These are phyloP conservation scores for Acronicta leporina DNA, from an alignment of 2,888 invertebrate genomes.

Conservation along the genomic window DNA sequence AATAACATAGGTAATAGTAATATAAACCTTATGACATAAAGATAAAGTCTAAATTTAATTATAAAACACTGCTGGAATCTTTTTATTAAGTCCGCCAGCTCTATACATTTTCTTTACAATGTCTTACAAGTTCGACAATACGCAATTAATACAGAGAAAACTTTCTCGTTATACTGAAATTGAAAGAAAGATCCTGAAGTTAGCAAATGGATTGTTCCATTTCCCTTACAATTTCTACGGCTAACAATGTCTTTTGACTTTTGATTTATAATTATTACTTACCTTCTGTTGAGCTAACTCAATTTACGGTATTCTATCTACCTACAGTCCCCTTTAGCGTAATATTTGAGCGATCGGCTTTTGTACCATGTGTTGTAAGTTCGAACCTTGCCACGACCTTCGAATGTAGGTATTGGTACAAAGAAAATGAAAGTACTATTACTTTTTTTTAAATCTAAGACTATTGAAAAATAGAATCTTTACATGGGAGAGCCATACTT, in stretches of 20 bases:
- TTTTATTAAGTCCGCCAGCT: constrained; percentile 39
- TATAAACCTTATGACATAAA: not conserved
- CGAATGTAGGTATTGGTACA: too few species aligned
- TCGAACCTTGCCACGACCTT: too few species aligned
- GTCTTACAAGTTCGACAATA: constrained; percentile 60
- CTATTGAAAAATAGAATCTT: too few species aligned
- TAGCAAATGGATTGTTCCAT: constrained; percentile 50
- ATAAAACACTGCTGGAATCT: constrained; percentile 1
- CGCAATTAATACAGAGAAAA: constrained; percentile 66
- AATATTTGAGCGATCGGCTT: too few species aligned
- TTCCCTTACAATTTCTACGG: constrained; percentile 45
- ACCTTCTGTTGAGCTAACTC: constrained; percentile 47
- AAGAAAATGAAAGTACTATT: too few species aligned
- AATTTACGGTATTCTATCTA: too few species aligned
- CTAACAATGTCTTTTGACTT: constrained; percentile 62
- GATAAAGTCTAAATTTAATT: not conserved
- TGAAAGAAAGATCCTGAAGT: constrained; percentile 70
- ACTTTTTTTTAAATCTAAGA: too few species aligned
- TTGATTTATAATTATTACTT: constrained; percentile 58
- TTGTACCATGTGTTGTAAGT: too few species aligned
- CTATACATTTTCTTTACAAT: constrained; percentile 45
- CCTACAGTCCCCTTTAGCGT: too few species aligned
- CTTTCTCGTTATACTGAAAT: constrained; percentile 59
- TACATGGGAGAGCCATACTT: too few species aligned
- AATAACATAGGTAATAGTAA: too few species aligned